A percentile compares a stretch with the other conserved stretches of the same genome.
Conservation (phyloP, 2,797 vertebrate genomes). For the Acestrorhynchus altus region DNA sequence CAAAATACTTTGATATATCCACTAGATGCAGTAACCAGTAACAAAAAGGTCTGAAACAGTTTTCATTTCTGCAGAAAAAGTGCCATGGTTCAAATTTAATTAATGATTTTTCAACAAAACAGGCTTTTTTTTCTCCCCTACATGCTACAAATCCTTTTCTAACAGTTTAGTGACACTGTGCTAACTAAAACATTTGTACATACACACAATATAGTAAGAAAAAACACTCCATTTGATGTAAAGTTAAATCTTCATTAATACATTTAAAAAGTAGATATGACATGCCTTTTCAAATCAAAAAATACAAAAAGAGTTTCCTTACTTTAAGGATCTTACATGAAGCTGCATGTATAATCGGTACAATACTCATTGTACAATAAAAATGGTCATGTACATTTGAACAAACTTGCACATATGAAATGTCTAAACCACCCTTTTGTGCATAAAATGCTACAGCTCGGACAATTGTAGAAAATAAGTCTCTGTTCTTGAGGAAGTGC, state of each 20-base stretch:
- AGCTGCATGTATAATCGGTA: slow-evolving; percentile 95
- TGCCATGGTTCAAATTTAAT: slow-evolving; percentile 90
- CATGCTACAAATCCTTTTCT: slow-evolving; percentile 88
- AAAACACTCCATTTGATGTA: slow-evolving; percentile 92
- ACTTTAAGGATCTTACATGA: slow-evolving; percentile 95
- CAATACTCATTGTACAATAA: slow-evolving; percentile 95
- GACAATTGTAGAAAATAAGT: slow-evolving; percentile 81
- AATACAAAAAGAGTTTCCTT: slow-evolving; percentile 98
- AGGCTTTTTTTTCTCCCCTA: slow-evolving; percentile 85
- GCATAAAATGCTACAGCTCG: slow-evolving; percentile 82
- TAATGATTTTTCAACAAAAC: slow-evolving; percentile 90
- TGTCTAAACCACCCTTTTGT: slow-evolving; percentile 73
- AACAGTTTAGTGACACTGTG: slow-evolving; percentile 94
- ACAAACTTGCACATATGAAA: slow-evolving; percentile 91
- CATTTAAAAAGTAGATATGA: slow-evolving; percentile 97
- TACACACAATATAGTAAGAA: slow-evolving; percentile 90
- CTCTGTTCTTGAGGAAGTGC: slow-evolving; percentile 87
- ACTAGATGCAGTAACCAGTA: slow-evolving; percentile 46
- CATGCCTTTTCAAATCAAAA: slow-evolving; percentile 96
- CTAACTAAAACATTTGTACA: slow-evolving; percentile 86
- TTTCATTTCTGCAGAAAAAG: slow-evolving; percentile 88
- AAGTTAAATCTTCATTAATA: slow-evolving; percentile 99
- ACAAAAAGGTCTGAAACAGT: slow-evolving; percentile 84
- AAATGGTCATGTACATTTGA: slow-evolving; percentile 98
- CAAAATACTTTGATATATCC: background rate